phyloP scores from a whole-genome alignment of 2,888 invertebrate genomes.

The Cantharis nigra region DNA sequence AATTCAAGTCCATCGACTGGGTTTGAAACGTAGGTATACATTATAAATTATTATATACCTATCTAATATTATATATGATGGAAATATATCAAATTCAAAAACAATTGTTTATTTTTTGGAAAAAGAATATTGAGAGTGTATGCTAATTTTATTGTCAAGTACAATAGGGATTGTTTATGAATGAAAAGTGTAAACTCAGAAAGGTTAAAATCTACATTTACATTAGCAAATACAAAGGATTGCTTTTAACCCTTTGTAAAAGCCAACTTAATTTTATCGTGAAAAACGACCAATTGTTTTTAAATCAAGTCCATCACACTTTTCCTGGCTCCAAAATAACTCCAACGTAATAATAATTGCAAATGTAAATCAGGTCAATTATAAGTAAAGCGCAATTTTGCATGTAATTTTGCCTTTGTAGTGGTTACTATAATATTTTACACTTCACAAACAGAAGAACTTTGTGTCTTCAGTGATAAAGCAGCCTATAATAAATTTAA shows the following conservation, averaged over 20 bases:
- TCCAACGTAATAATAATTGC: not conserved
- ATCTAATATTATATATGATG: not conserved
- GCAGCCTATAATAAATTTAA: not conserved
- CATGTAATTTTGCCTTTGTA: not conserved
- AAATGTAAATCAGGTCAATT: not conserved
- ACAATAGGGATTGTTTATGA: constrained; percentile 14
- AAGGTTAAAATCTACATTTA: constrained; percentile 7
- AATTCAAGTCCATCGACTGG: too few relatives aligned
- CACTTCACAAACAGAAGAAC: not conserved
- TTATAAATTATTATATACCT: too few relatives aligned
- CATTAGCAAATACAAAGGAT: constrained; percentile 3
- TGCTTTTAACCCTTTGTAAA: constrained; percentile 1
- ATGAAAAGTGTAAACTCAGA: constrained; percentile 19
- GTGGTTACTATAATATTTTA: not conserved
- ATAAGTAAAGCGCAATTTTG: not conserved
- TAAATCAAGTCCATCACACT: not conserved
- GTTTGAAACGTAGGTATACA: too few relatives aligned
- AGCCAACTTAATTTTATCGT: not conserved
- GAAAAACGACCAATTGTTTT: not conserved
- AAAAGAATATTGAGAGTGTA: constrained; percentile 1
- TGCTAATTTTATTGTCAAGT: constrained; percentile 15
- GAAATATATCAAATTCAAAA: not conserved
- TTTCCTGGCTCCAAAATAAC: not conserved
- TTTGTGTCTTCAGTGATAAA: not conserved
- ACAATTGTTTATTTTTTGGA: not conserved